These are phyloP conservation scores for Ceyx erithaca DNA, from an alignment of 2,797 vertebrate genomes.

Conservation along the genomic window DNA sequence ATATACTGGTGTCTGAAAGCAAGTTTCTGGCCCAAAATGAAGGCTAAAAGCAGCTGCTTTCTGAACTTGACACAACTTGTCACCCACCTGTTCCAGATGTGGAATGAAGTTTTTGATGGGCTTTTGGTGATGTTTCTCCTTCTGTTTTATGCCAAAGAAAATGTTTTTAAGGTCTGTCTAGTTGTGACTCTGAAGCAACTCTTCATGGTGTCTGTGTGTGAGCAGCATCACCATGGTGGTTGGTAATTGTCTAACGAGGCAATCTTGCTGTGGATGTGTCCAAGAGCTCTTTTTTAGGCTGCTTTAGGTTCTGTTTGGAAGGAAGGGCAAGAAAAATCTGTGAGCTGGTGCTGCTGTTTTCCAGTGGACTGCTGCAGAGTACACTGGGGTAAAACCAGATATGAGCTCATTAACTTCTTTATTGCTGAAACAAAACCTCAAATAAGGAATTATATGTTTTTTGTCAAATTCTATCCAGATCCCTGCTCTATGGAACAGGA, in stretches of 20 bases:
- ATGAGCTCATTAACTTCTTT: slow-evolving; percentile 51
- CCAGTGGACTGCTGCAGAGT: not conserved
- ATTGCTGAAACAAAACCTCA: slow-evolving; percentile 21
- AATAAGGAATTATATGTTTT: slow-evolving; percentile 41
- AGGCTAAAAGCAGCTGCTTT: slow-evolving; percentile 48
- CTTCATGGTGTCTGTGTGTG: not conserved
- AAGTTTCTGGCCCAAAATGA: slow-evolving; percentile 11
- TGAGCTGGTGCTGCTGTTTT: not conserved
- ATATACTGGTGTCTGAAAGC: slow-evolving; percentile 19
- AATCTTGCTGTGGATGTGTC: not conserved
- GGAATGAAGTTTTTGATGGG: not conserved
- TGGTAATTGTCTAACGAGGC: not conserved
- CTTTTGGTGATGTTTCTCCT: not conserved
- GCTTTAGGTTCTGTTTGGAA: not conserved
- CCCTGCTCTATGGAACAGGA: not conserved
- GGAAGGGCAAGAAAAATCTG: slow-evolving; percentile 12
- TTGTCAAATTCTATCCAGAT: slow-evolving; percentile 50
- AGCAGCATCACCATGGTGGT: not conserved
- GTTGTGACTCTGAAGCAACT: not conserved
- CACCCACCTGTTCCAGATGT: slow-evolving; percentile 55
- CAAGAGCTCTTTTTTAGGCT: not conserved
- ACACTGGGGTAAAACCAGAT: slow-evolving; percentile 19
- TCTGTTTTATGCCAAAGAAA: not conserved
- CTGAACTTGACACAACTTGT: slow-evolving; percentile 34
- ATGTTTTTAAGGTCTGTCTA: not conserved